Base-by-base conservation (phyloP, 2,888 invertebrate genomes). In the Lasioglossum malachurum region DNA sequence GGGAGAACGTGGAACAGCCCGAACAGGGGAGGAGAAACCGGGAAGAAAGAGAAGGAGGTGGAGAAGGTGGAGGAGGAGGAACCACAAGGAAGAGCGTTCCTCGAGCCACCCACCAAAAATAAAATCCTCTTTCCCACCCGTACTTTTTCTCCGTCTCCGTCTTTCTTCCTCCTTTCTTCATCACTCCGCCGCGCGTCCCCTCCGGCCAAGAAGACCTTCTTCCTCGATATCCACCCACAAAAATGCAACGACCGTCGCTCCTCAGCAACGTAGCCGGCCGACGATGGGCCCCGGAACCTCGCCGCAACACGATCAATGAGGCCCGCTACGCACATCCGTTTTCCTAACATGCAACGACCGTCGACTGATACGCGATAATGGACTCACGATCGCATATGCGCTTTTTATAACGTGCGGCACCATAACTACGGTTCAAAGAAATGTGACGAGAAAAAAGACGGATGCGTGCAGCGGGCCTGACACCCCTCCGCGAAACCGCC, bases 181-280 rank as follows among this genome's bases (percentile, higher is more conserved):
- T 73, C 78, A 71, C 49, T 77, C 76, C n/a, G 57, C n/a, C 23
- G 23, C 73, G 79, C 83, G 83, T 88, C 80, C 84, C 89, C 90
- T 89, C 83, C 41, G 86, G 89, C 0, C 83, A 73, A 88, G 86
- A 86, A 88, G 88, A 89, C 89, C 85, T 75, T 90, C 88, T 90
- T 90, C 85, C 90, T 90, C 88, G 86, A 90, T 90, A 88, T 90
- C 90, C 90, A 90, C 88, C 90, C 89, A 90, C 90, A 88, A 90
- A 90, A 90, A 90, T 90, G 80, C 90, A 90, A 90, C 84, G 80
- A 90, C 78, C 84, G 83, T 89, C 90, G 77, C 84, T 87, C 88
- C 83, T 79, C 87, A 78, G 31, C 83, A 76, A 53, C 84, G 78
- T 88, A 85, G 75, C 83, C 80, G 82, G 82, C 82, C 82, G 23